Percentiles rank a stretch among this genome's conserved stretches.
phyloP scores from a whole-genome alignment of 2,888 invertebrate species.

The Tachystola acroxantha region DNA sequence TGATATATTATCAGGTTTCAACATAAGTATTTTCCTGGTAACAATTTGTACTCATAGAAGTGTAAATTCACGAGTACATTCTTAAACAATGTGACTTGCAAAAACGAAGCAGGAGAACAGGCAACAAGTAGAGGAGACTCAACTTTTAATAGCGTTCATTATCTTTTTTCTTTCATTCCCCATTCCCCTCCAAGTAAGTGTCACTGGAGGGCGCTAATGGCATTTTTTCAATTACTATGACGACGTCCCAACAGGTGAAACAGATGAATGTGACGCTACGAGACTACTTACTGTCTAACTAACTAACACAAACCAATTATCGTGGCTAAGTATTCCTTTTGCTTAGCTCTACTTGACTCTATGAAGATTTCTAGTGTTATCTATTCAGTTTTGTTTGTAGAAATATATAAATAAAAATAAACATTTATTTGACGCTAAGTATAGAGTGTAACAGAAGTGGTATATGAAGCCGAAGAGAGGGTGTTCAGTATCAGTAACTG shows the following conservation, averaged over 20 bases:
- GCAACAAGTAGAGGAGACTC: not conserved
- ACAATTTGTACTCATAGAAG: no score
- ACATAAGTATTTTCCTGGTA: no score
- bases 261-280: constrained; percentile 34
- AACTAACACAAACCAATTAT: constrained; percentile 40
- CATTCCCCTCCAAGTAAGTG: constrained; percentile 38
- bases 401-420: no score
- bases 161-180: constrained; percentile 25
- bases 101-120: not conserved
- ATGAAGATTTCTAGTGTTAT: no score
- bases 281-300: constrained; percentile 17
- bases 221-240: constrained; percentile 61
- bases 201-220: constrained; percentile 50
- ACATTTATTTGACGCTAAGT: no score
- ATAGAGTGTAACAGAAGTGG: no score
- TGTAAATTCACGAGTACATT: no score
- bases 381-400: no score
- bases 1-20: no score
- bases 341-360: constrained; percentile 21
- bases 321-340: constrained; percentile 41
- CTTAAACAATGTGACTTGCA: not conserved
- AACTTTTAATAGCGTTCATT: constrained; percentile 14
- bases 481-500: no score
- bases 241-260: constrained; percentile 25
- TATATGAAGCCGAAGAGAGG: no score